These are phyloP conservation scores for Antrozous pallidus DNA, from an alignment of 2,797 vertebrate genomes.

Conservation along the genomic window DNA sequence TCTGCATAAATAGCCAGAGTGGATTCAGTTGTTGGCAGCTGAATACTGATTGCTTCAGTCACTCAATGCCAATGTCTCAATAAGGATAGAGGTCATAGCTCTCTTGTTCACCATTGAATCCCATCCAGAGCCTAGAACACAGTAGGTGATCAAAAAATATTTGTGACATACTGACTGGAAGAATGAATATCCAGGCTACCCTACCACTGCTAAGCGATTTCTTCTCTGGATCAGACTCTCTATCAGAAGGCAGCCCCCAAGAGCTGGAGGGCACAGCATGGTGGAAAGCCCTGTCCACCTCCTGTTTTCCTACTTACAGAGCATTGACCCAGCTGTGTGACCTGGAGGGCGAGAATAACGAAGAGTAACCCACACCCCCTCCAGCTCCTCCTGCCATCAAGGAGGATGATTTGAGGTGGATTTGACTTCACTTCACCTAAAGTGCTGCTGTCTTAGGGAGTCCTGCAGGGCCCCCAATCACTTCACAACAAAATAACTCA, in stretches of 20 bases:
- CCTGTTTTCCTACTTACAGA: neutral
- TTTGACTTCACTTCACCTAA: neutral
- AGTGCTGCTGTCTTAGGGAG: neutral
- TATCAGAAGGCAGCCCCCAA: neutral
- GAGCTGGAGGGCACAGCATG: neutral
- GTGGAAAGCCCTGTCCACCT: neutral
- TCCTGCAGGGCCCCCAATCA: neutral
- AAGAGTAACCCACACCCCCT: neutral
- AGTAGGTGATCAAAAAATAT: neutral
- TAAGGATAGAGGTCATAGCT: neutral
- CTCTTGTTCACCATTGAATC: neutral
- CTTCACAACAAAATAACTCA: neutral
- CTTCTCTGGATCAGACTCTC: neutral
- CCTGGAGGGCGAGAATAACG: neutral
- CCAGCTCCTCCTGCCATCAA: neutral
- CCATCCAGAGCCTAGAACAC: neutral
- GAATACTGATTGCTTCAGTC: neutral
- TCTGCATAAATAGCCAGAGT: neutral
- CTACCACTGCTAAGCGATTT: neutral
- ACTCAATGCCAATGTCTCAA: neutral
- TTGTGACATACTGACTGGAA: neutral
- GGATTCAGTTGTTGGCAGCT: neutral
- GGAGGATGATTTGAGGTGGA: fast-evolving
- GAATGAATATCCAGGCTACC: neutral
- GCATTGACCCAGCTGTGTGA: neutral